Conservation (phyloP, 2,113 vertebrate genomes). For the Crocuta crocuta region DNA sequence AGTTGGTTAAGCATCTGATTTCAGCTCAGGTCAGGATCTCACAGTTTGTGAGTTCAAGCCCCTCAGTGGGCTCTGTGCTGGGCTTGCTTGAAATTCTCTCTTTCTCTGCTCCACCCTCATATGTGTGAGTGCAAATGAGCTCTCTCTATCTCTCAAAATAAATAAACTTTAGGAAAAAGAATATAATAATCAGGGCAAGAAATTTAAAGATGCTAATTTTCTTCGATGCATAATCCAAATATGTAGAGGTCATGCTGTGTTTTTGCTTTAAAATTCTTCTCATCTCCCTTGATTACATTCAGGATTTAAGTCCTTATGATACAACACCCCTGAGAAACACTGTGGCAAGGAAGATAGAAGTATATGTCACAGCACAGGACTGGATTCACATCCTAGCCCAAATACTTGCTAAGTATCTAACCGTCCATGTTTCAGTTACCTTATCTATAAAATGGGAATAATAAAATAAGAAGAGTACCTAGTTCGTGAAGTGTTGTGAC, state of each 20-base stretch:
- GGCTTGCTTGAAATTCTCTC: too few species aligned
- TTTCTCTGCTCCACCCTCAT: too few species aligned
- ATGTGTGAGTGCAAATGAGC: too few species aligned
- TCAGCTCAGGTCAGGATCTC: too few species aligned
- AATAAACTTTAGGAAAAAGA: background rate
- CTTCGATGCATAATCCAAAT: background rate
- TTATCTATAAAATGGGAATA: background rate
- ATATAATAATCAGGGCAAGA: background rate
- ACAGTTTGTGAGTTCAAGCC: too few species aligned
- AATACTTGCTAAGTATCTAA: background rate
- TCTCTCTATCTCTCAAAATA: too few species aligned
- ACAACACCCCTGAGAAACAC: background rate
- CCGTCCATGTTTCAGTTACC: background rate
- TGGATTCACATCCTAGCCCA: background rate
- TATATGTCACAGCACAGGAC: background rate
- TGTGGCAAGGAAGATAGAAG: background rate
- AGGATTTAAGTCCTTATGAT: background rate
- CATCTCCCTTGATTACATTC: background rate
- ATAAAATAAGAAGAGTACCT: background rate
- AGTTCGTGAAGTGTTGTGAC: background rate
- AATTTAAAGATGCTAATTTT: conserved; percentile 7
- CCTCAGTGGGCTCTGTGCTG: too few species aligned
- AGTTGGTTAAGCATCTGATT: too few species aligned
- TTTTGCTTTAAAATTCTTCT: background rate
- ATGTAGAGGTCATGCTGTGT: background rate